phyloP scores from a whole-genome alignment of 2,113 vertebrate genomes.

The Amia ocellicauda region DNA sequence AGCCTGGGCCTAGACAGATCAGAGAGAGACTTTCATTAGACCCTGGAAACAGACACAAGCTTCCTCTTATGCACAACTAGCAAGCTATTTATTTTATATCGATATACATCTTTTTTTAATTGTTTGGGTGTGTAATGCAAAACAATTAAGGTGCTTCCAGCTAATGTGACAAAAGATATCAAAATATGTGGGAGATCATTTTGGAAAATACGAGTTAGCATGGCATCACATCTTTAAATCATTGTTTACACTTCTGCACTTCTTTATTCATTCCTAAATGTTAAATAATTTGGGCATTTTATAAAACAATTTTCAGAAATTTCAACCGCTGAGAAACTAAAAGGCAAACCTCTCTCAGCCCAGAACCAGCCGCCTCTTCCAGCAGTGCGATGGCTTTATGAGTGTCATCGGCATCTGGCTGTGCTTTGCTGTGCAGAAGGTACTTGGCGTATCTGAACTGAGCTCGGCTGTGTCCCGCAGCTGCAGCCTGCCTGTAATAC shows the following conservation, averaged over 20 bases:
- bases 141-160: too few species aligned
- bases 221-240: not conserved
- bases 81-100: not conserved
- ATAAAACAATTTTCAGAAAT: too few species aligned
- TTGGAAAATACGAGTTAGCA: too few species aligned
- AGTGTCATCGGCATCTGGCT: slow-evolving; percentile 35
- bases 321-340: too few species aligned
- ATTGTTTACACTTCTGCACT: too few species aligned
- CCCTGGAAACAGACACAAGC: not conserved
- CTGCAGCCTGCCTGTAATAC: slow-evolving; percentile 77
- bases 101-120: not conserved
- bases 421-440: slow-evolving; percentile 62
- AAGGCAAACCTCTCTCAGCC: slow-evolving; percentile 73
- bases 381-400: slow-evolving; percentile 65
- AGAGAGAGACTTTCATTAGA: not conserved
- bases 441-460: slow-evolving; percentile 81
- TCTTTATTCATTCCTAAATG: too few species aligned
- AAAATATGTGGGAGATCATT: too few species aligned
- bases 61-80: not conserved
- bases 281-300: too few species aligned
- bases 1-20: slow-evolving; percentile 75
- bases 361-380: slow-evolving; percentile 69
- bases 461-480: slow-evolving; percentile 72
- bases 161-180: too few species aligned
- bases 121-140: not conserved